Evolutionary conservation across 2,113 vertebrate species (phyloP).

Genomic region (Amphiprion percula): DNA sequence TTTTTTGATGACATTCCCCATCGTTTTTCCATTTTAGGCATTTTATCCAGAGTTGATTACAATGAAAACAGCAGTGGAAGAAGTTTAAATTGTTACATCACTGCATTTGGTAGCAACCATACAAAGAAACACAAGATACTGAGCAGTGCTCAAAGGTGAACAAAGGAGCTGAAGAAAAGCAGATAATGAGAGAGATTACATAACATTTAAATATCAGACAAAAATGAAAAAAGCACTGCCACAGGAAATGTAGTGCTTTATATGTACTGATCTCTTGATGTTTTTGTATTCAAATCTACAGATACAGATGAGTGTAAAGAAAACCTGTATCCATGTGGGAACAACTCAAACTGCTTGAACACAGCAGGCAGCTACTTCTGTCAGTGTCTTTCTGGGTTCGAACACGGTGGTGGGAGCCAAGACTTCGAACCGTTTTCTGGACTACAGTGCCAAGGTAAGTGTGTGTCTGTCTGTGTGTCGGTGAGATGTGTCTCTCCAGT

Average conservation of each 20-base stretch:
- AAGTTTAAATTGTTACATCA: conserved; percentile 19
- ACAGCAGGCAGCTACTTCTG: conserved; percentile 63
- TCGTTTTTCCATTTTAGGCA: conserved; percentile 32
- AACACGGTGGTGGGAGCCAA: rapidly evolving
- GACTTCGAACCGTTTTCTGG: rapidly evolving
- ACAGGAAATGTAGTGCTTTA: background rate
- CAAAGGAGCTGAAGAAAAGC: too few relatives aligned
- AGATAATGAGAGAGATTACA: too few relatives aligned
- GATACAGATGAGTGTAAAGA: conserved; percentile 32
- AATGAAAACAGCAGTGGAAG: conserved; percentile 29
- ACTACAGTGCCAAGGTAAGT: conserved; percentile 65
- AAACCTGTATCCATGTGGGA: rapidly evolving
- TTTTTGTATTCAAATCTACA: conserved; percentile 24
- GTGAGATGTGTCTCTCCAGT: background rate
- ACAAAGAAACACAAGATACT: too few relatives aligned
- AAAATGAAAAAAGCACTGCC: background rate
- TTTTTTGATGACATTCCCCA: conserved; percentile 5
- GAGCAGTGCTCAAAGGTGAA: too few relatives aligned
- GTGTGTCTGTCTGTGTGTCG: background rate
- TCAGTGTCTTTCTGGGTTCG: conserved; percentile 37
- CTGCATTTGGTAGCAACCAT: background rate
- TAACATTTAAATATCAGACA: background rate
- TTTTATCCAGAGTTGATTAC: background rate
- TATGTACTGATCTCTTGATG: background rate
- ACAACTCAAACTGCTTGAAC: background rate